Evolutionary conservation across 2,888 invertebrate species (phyloP).

Genomic region (Agonum fuliginosum): DNA sequence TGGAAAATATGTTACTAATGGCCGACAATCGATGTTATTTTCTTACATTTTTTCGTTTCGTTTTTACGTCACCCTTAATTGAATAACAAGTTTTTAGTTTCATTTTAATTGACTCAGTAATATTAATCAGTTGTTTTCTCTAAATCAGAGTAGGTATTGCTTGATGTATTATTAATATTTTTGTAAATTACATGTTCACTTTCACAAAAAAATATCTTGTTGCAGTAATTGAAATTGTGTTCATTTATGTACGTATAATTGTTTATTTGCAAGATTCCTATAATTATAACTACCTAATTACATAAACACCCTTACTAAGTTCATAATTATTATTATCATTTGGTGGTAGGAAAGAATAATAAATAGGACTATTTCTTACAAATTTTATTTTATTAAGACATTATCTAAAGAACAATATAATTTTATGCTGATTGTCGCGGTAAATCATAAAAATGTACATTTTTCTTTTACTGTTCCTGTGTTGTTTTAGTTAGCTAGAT

Average conservation of each 20-base stretch:
- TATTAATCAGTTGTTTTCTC: slow-evolving; percentile 43
- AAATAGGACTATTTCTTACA: too few relatives aligned
- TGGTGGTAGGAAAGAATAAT: too few relatives aligned
- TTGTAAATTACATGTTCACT: slow-evolving; percentile 32
- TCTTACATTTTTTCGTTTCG: background rate
- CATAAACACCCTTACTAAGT: background rate
- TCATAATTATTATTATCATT: background rate
- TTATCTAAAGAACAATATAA: background rate
- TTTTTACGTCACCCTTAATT: slow-evolving; percentile 32
- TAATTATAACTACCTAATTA: slow-evolving; percentile 35
- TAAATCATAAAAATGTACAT: slow-evolving; percentile 3
- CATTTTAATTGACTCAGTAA: slow-evolving; percentile 47
- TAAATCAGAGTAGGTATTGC: slow-evolving; percentile 40
- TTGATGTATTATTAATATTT: slow-evolving; percentile 55
- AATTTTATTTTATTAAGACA: too few relatives aligned
- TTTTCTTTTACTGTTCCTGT: slow-evolving; percentile 24
- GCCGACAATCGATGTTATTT: slow-evolving; percentile 31
- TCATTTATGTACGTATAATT: slow-evolving; percentile 29
- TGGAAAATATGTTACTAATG: too few relatives aligned
- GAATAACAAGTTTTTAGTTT: slow-evolving; percentile 33
- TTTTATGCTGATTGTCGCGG: slow-evolving; percentile 13
- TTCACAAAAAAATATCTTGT: slow-evolving; percentile 23
- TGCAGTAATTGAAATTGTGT: slow-evolving; percentile 44
- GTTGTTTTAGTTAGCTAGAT: slow-evolving; percentile 11
- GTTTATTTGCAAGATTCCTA: slow-evolving; percentile 10